Evolutionary conservation across 2,888 invertebrate genomes (phyloP).

Genomic region (Chrysodeixis includens): DNA sequence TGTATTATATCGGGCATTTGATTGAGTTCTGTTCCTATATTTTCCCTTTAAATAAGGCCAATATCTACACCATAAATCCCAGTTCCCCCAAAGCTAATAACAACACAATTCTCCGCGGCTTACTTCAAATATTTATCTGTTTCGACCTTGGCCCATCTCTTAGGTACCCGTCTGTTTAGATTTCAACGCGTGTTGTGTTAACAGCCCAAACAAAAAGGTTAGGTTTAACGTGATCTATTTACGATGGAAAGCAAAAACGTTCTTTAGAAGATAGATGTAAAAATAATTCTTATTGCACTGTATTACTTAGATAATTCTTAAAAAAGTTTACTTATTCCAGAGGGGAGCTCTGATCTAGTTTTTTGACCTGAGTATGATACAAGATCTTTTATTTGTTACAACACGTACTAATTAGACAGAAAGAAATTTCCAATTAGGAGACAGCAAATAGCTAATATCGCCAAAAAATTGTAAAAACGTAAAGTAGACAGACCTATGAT

Average conservation of each 20-base stretch:
- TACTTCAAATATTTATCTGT: conserved; percentile 49
- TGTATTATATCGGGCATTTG: not conserved
- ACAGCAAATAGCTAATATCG: too few relatives aligned
- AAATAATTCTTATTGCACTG: conserved; percentile 11
- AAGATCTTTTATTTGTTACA: too few relatives aligned
- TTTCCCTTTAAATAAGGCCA: conserved; percentile 14
- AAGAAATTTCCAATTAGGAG: too few relatives aligned
- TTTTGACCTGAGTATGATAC: too few relatives aligned
- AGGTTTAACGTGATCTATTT: conserved; percentile 37
- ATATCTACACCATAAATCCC: conserved; percentile 5
- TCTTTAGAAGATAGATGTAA: conserved; percentile 18
- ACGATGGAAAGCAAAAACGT: conserved; percentile 17
- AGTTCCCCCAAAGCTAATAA: conserved; percentile 27
- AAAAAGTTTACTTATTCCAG: not conserved
- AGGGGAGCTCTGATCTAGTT: too few relatives aligned
- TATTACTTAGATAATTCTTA: not conserved
- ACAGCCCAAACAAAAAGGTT: conserved; percentile 46
- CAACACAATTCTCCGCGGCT: conserved; percentile 28
- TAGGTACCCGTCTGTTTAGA: conserved; percentile 35
- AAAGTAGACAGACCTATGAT: too few relatives aligned
- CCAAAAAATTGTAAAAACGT: too few relatives aligned
- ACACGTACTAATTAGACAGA: too few relatives aligned
- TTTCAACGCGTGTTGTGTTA: conserved; percentile 46
- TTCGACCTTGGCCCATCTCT: conserved; percentile 54
- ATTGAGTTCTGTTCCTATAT: not conserved